phyloP scores from a whole-genome alignment of 2,113 vertebrate genomes.

The Tautogolabrus adspersus region DNA sequence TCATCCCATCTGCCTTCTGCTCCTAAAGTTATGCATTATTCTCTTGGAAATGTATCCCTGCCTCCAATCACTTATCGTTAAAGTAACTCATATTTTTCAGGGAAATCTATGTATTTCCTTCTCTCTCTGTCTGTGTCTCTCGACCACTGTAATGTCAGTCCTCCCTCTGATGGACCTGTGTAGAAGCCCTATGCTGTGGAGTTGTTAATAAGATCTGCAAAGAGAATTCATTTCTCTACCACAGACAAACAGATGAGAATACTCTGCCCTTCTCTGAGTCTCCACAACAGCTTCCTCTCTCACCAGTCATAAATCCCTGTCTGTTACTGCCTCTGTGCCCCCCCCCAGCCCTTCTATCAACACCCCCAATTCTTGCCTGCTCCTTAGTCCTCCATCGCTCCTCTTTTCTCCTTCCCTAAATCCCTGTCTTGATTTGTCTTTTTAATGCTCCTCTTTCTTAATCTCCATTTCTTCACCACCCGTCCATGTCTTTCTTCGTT shows the following conservation, averaged over 20 bases:
- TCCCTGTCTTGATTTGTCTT: conserved; percentile 46
- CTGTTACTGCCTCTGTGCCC: conserved; percentile 28
- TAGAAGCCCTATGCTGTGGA: conserved; percentile 47
- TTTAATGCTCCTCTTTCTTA: conserved; percentile 62
- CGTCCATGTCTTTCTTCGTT: conserved; percentile 13
- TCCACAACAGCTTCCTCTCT: conserved; percentile 21
- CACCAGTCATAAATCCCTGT: conserved; percentile 63
- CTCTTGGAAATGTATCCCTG: not conserved
- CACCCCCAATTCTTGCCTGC: not conserved
- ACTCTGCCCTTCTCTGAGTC: conserved; percentile 41
- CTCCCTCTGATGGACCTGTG: conserved; percentile 44
- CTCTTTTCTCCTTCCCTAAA: conserved; percentile 22
- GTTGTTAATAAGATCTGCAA: conserved; percentile 74
- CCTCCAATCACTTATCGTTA: not conserved
- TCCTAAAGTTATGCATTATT: conserved; percentile 28
- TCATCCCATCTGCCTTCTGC: not conserved
- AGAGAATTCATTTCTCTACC: conserved; percentile 57
- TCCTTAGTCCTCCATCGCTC: conserved; percentile 1
- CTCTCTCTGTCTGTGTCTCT: not conserved
- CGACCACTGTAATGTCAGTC: conserved; percentile 31
- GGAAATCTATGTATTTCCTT: not conserved
- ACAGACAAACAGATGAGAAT: conserved; percentile 48
- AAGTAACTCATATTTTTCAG: conserved; percentile 13
- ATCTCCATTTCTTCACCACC: conserved; percentile 54
- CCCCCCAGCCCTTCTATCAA: not conserved